phyloP scores from a whole-genome alignment of 2,797 vertebrate genomes.

The Anomalospiza imberbis region DNA sequence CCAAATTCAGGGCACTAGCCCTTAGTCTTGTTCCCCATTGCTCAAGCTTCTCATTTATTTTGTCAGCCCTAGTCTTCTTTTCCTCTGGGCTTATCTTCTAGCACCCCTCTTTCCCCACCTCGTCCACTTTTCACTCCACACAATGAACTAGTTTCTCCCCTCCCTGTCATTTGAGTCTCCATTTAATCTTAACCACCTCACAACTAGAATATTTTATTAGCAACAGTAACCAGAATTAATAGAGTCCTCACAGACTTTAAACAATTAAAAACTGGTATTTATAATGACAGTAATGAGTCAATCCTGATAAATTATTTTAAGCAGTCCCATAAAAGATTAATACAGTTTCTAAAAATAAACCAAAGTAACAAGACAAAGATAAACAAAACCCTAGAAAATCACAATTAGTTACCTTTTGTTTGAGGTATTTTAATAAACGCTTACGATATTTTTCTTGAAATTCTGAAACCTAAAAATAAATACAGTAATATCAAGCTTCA shows the following conservation, averaged over 20 bases:
- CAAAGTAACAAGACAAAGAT: not conserved
- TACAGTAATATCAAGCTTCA: not conserved
- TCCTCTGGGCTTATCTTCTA: not conserved
- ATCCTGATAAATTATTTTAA: not conserved
- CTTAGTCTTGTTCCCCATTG: not conserved
- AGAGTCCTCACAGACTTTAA: not conserved
- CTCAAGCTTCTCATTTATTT: not conserved
- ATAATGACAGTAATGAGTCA: not conserved
- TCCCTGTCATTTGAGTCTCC: not conserved
- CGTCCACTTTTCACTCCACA: not conserved
- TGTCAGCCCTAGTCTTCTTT: not conserved
- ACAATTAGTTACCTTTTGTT: constrained; percentile 76
- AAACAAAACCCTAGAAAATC: not conserved
- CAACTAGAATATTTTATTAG: not conserved
- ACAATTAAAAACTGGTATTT: not conserved
- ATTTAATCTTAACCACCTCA: not conserved
- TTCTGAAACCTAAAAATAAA: constrained; percentile 77
- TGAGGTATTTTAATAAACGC: constrained; percentile 77
- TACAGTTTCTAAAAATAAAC: not conserved
- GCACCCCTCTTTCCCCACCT: not conserved
- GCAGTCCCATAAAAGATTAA: not conserved
- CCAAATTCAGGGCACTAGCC: not conserved
- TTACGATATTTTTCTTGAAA: constrained; percentile 88
- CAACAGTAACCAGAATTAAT: not conserved
- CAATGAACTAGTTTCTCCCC: not conserved